These are phyloP conservation scores for Drosophila parabipectinata DNA, from an alignment of 1,140 invertebrate genomes.

Conservation along the genomic window DNA sequence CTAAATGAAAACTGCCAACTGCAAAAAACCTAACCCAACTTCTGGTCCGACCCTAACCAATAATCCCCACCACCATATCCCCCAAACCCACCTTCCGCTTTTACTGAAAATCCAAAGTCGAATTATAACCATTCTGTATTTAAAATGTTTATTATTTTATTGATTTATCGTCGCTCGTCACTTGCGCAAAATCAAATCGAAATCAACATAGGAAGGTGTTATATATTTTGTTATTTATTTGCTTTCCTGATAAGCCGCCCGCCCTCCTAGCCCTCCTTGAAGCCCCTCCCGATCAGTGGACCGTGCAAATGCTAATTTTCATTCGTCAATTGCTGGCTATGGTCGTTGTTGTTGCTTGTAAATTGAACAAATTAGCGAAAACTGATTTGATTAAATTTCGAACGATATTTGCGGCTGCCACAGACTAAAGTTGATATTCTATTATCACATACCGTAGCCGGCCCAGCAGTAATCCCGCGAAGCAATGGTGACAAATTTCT, in stretches of 20 bases:
- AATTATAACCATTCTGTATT: slow-evolving; percentile 59
- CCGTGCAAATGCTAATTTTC: slow-evolving; percentile 69
- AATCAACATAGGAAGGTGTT: slow-evolving; percentile 54
- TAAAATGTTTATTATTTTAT: slow-evolving; percentile 70
- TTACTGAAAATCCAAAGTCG: slow-evolving; percentile 34
- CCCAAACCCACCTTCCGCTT: neutral
- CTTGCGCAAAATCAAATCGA: slow-evolving; percentile 42
- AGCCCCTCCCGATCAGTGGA: slow-evolving; percentile 21
- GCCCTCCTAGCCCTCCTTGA: neutral
- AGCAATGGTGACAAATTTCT: slow-evolving; percentile 35
- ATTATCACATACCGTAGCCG: slow-evolving; percentile 44
- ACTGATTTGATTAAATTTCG: slow-evolving; percentile 79
- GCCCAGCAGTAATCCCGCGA: neutral
- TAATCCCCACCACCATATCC: neutral
- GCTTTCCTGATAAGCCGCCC: slow-evolving; percentile 69
- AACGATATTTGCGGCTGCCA: slow-evolving; percentile 44
- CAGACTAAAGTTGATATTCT: slow-evolving; percentile 35
- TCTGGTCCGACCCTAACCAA: slow-evolving; percentile 25
- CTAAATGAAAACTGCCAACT: slow-evolving; percentile 77
- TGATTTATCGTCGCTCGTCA: slow-evolving; percentile 66
- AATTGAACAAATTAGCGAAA: slow-evolving; percentile 80
- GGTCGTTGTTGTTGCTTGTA: slow-evolving; percentile 54
- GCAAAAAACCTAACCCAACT: slow-evolving; percentile 73
- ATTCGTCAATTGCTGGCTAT: slow-evolving; percentile 52
- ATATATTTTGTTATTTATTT: slow-evolving; percentile 80